Conservation (phyloP, 2,797 vertebrate genomes). For the Galago senegalensis region DNA sequence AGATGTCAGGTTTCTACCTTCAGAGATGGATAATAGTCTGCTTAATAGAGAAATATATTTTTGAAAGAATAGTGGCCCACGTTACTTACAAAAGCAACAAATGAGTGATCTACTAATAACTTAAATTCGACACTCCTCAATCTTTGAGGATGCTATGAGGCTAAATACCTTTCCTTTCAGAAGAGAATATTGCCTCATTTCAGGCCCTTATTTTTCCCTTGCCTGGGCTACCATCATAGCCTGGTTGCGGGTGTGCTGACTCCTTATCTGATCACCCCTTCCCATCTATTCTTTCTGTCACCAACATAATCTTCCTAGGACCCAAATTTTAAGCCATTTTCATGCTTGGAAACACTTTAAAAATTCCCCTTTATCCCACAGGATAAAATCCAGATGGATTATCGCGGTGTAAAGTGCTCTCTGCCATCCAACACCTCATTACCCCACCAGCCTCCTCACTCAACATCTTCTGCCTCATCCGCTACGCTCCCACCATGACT, state of each 20-base stretch:
- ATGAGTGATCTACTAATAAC: constrained; percentile 66
- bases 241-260: not conserved
- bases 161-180: constrained; percentile 54
- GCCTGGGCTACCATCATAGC: not conserved
- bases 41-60: constrained; percentile 79
- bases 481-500: not conserved
- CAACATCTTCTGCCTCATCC: not conserved
- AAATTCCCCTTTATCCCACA: not conserved
- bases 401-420: not conserved
- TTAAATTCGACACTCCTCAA: constrained; percentile 41
- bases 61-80: constrained; percentile 58
- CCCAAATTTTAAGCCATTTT: constrained; percentile 21
- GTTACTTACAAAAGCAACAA: constrained; percentile 63
- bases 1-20: constrained; percentile 73
- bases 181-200: constrained; percentile 32
- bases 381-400: constrained; percentile 33
- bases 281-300: constrained; percentile 46
- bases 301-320: constrained; percentile 51
- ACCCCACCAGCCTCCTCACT: not conserved
- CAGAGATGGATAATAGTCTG: constrained; percentile 67
- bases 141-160: constrained; percentile 53
- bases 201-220: constrained; percentile 48
- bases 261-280: not conserved
- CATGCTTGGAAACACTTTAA: constrained; percentile 36
- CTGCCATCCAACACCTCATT: not conserved